These are phyloP conservation scores for Sarotherodon lohbergeri DNA, from an alignment of 2,113 vertebrate species.

Conservation along the genomic window DNA sequence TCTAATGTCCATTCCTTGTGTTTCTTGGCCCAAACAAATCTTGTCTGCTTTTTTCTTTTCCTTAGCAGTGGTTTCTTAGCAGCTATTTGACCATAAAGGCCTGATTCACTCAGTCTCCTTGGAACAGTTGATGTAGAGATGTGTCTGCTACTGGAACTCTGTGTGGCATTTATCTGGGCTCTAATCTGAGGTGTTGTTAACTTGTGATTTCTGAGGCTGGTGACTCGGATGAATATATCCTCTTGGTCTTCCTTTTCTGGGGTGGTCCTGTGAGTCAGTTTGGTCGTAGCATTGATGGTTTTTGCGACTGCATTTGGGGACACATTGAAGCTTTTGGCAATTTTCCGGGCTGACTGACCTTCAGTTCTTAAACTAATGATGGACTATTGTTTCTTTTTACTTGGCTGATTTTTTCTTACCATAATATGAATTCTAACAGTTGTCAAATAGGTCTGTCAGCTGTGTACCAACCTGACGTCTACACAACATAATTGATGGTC, in stretches of 20 bases:
- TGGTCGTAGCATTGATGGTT: too few species aligned
- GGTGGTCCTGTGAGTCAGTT: too few species aligned
- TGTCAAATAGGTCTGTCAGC: neutral
- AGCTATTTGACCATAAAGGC: neutral
- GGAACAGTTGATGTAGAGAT: rapidly evolving
- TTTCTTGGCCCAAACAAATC: neutral
- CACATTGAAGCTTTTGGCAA: too few species aligned
- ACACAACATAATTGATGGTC: neutral
- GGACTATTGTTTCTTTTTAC: too few species aligned
- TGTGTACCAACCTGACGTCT: neutral
- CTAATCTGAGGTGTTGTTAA: neutral
- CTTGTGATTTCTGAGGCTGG: neutral
- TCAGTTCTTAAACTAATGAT: too few species aligned
- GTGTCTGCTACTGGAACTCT: neutral
- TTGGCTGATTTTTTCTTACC: neutral
- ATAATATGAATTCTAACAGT: neutral
- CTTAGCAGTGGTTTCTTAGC: rapidly evolving
- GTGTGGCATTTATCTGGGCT: neutral
- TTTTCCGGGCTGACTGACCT: neutral
- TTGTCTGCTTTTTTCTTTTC: neutral
- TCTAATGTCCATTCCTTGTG: neutral
- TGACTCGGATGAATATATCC: neutral
- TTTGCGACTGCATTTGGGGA: too few species aligned
- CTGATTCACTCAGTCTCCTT: rapidly evolving
- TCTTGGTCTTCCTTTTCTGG: neutral